Conservation (phyloP, 2,113 vertebrate genomes). For the Scytalopus superciliaris region DNA sequence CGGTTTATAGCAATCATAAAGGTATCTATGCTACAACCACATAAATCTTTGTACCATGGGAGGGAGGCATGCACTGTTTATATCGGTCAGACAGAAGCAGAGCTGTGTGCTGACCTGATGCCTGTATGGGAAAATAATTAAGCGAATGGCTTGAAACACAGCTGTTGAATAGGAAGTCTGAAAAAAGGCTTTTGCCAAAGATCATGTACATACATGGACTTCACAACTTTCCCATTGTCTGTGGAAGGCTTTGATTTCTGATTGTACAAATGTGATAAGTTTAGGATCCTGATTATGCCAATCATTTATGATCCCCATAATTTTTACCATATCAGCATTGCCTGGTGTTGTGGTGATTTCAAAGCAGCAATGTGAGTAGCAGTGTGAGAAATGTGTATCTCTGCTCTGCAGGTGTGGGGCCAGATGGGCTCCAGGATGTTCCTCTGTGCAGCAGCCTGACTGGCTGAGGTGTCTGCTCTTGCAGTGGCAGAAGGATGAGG, state of each 20-base stretch:
- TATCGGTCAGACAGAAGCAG: neutral
- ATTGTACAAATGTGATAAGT: neutral
- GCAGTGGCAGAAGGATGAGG: neutral
- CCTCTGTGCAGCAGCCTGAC: neutral
- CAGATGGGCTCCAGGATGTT: neutral
- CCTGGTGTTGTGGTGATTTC: neutral
- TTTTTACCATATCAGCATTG: neutral
- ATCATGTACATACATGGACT: neutral
- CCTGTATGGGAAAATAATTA: neutral
- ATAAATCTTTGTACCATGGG: fast-evolving
- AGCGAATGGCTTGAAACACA: neutral
- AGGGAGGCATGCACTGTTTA: neutral
- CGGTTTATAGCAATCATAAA: neutral
- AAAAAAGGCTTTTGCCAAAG: neutral
- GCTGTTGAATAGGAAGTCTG: neutral
- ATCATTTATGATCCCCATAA: neutral
- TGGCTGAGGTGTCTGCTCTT: neutral
- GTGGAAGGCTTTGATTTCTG: neutral
- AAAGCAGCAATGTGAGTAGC: neutral
- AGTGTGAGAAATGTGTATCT: neutral
- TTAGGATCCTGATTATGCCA: neutral
- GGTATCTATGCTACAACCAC: neutral
- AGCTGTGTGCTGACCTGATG: neutral
- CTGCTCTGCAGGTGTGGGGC: neutral
- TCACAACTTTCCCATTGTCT: neutral